Evolutionary conservation across 2,113 vertebrate species (phyloP).

Genomic region (Camelus dromedarius): DNA sequence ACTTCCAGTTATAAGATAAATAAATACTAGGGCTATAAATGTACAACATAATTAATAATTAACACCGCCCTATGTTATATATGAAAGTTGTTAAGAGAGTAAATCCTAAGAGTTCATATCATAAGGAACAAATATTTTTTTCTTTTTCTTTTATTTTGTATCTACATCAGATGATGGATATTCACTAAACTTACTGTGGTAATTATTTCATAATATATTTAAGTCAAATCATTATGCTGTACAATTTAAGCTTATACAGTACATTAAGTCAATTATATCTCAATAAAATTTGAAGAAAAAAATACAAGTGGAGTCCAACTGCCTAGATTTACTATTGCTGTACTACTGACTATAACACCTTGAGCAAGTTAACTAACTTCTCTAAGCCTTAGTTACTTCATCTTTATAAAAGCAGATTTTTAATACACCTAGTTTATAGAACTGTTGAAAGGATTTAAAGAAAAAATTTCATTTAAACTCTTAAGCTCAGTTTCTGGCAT

Average conservation of each 20-base stretch:
- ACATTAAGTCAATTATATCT: not conserved
- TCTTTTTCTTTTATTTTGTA: not conserved
- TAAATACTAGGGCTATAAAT: too few species aligned
- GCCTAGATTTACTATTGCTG: not conserved
- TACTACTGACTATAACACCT: not conserved
- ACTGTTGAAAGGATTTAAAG: not conserved
- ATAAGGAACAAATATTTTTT: not conserved
- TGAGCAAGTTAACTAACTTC: conserved; percentile 26
- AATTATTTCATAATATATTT: not conserved
- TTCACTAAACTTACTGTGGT: not conserved
- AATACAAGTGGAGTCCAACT: not conserved
- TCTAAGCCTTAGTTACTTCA: conserved; percentile 9
- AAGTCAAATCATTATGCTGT: not conserved
- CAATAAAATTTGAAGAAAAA: not conserved
- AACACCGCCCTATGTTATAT: too few species aligned
- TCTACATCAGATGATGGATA: not conserved
- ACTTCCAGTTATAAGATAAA: too few species aligned
- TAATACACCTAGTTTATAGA: not conserved
- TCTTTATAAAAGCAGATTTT: conserved; percentile 11
- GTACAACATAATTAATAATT: too few species aligned
- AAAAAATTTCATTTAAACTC: not conserved
- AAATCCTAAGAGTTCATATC: too few species aligned
- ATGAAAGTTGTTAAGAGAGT: too few species aligned
- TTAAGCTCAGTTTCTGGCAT: not conserved
- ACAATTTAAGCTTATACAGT: not conserved